Evolutionary conservation across 1,140 invertebrate species (phyloP).

Genomic region (Anoplolepis gracilipes): DNA sequence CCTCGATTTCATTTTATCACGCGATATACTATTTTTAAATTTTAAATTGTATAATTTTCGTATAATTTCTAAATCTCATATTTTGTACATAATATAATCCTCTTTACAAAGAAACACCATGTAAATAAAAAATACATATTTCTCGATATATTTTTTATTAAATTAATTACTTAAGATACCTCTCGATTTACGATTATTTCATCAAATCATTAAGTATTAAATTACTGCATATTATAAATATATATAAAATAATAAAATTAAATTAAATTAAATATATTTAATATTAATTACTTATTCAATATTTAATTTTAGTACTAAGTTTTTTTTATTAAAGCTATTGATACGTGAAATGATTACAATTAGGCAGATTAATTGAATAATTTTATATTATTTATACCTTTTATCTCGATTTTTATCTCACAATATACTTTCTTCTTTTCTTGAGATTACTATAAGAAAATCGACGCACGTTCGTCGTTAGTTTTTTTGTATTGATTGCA

Average conservation of each 20-base stretch:
- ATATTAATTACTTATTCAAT: too few species aligned
- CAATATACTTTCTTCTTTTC: neutral
- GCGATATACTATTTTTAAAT: neutral
- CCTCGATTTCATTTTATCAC: neutral
- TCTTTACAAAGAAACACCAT: neutral
- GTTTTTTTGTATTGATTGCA: neutral
- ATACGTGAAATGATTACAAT: neutral
- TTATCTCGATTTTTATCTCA: neutral
- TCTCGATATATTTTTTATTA: neutral
- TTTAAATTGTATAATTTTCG: neutral
- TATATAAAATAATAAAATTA: too few species aligned
- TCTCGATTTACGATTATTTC: too few species aligned
- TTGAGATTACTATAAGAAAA: slow-evolving; percentile 6
- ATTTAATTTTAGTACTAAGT: neutral
- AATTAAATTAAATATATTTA: neutral
- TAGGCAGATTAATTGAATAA: neutral
- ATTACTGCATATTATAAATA: too few species aligned
- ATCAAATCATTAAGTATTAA: too few species aligned
- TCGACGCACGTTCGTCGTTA: neutral
- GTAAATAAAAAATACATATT: neutral
- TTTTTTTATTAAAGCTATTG: neutral
- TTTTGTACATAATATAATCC: neutral
- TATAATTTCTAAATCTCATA: too few species aligned
- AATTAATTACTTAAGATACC: too few species aligned
- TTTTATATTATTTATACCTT: neutral